A percentile compares a stretch with the other conserved stretches of the same genome.
These are phyloP conservation scores for Rhinella marina DNA, from an alignment of 2,797 vertebrate genomes.

Conservation along the genomic window DNA sequence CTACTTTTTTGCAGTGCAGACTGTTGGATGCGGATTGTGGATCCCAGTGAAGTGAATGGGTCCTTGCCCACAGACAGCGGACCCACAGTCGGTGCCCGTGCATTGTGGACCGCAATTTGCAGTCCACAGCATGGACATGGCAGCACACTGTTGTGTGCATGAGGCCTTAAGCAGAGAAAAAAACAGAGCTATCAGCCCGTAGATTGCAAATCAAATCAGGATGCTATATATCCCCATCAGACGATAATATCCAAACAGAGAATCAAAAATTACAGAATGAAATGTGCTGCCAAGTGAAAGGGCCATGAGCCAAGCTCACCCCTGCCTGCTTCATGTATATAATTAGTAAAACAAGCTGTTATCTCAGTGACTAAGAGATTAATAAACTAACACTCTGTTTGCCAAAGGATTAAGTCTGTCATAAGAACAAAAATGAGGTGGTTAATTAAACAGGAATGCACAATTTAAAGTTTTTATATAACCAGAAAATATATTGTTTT, in stretches of 20 bases:
- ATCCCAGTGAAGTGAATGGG: too few species aligned
- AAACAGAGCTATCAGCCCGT: neutral
- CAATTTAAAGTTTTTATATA: conserved; percentile 20
- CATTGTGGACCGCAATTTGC: too few species aligned
- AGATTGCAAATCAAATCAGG: conserved; percentile 22
- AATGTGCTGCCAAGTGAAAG: conserved; percentile 55
- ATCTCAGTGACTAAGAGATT: conserved; percentile 58
- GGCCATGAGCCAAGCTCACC: conserved; percentile 57
- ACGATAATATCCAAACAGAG: conserved; percentile 47
- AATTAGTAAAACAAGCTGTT: conserved; percentile 63
- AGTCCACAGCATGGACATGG: too few species aligned
- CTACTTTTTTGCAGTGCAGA: too few species aligned
- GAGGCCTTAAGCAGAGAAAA: neutral
- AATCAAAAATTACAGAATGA: conserved; percentile 56
- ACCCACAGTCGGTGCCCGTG: too few species aligned
- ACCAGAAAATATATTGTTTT: conserved; percentile 20
- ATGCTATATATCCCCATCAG: conserved; percentile 45
- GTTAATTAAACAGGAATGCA: conserved; percentile 43
- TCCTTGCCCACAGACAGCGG: too few species aligned
- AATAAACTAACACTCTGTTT: conserved; percentile 44
- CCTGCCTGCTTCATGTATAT: conserved; percentile 58
- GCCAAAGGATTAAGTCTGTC: conserved; percentile 31
- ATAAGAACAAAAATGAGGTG: conserved; percentile 15
- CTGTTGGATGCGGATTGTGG: too few species aligned
- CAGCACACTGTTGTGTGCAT: too few species aligned